These are phyloP conservation scores for Chrysotoxum bicinctum DNA, from an alignment of 2,888 invertebrate genomes.

Conservation along the genomic window DNA sequence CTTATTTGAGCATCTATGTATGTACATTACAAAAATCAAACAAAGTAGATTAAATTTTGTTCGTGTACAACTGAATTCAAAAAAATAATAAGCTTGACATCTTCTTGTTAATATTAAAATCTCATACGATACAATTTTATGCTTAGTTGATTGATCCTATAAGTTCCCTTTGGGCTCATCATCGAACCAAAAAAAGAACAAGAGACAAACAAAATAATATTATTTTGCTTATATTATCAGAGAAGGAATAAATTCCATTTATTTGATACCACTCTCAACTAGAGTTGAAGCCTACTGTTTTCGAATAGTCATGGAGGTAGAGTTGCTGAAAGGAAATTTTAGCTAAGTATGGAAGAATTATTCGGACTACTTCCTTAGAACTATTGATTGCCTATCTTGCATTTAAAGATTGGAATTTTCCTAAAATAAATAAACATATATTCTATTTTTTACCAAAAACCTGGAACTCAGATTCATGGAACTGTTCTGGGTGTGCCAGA, in stretches of 20 bases:
- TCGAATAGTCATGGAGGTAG: too few species aligned
- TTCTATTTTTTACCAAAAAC: too few species aligned
- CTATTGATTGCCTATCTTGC: too few species aligned
- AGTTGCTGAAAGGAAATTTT: too few species aligned
- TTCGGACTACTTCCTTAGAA: too few species aligned
- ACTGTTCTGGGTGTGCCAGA: too few species aligned
- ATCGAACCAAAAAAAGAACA: neutral
- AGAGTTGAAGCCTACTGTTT: neutral
- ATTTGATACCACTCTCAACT: neutral
- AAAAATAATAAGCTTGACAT: neutral
- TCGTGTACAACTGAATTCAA: neutral
- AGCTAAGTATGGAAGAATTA: too few species aligned
- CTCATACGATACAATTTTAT: conserved; percentile 33
- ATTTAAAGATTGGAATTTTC: too few species aligned
- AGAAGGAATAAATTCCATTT: conserved; percentile 10
- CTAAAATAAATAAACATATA: too few species aligned
- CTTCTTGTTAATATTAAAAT: conserved; percentile 21
- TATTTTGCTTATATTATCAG: conserved; percentile 13
- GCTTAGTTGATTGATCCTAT: conserved; percentile 21
- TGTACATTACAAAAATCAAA: neutral
- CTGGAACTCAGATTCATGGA: too few species aligned
- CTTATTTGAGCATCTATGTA: too few species aligned
- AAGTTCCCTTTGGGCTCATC: conserved; percentile 10
- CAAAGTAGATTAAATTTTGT: neutral
- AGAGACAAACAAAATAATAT: neutral